These are phyloP conservation scores for Mormyrops attenuatus DNA, from an alignment of 2,797 vertebrate genomes.

Conservation along the genomic window DNA sequence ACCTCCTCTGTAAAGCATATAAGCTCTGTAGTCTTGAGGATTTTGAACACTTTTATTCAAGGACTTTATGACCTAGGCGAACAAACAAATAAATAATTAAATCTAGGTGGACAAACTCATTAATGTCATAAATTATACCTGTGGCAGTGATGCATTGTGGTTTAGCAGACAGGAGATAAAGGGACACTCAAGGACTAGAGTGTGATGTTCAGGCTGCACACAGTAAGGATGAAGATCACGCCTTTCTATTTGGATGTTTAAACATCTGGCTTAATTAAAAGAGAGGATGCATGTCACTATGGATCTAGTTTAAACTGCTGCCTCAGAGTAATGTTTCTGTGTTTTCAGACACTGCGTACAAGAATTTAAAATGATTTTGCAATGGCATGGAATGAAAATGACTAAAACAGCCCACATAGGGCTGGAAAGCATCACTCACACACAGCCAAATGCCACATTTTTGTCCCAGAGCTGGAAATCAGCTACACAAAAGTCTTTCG, in stretches of 20 bases:
- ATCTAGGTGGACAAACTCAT: conserved; percentile 1
- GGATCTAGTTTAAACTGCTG: background rate
- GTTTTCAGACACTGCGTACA: background rate
- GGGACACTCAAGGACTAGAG: background rate
- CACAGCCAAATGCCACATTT: background rate
- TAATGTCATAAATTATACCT: conserved; percentile 2
- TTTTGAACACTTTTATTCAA: background rate
- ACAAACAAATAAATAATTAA: background rate
- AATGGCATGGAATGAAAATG: conserved; percentile 4
- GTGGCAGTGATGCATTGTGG: conserved; percentile 4
- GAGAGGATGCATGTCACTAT: background rate
- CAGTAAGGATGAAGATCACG: background rate
- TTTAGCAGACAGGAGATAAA: background rate
- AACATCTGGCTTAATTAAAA: background rate
- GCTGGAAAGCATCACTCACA: background rate
- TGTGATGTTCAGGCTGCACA: background rate
- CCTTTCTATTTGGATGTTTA: background rate
- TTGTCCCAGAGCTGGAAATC: background rate
- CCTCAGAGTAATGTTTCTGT: background rate
- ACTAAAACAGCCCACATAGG: background rate
- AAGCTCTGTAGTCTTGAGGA: background rate
- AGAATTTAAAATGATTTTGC: background rate
- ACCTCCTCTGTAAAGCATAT: background rate
- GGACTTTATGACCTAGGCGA: background rate
- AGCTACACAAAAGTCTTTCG: background rate